phyloP scores from a whole-genome alignment of 2,113 vertebrate species.

The Pachycephala philippinensis region DNA sequence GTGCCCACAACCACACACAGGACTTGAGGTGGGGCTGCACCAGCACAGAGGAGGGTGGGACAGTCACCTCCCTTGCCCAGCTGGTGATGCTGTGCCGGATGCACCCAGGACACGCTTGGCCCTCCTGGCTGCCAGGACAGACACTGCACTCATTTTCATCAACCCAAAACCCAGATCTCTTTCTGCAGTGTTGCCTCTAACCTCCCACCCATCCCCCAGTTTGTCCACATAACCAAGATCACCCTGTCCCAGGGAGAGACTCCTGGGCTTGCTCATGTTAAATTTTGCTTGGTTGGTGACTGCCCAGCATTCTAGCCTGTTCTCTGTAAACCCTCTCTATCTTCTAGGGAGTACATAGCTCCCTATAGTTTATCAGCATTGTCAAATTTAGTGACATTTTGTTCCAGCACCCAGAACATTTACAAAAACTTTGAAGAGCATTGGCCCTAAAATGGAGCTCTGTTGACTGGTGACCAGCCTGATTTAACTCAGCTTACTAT shows the following conservation, averaged over 20 bases:
- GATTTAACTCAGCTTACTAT: not conserved
- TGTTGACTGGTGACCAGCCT: not conserved
- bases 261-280: not conserved
- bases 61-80: too few species aligned
- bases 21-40: too few species aligned
- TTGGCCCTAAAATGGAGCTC: not conserved
- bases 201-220: fast-evolving
- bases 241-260: not conserved
- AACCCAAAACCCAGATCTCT: not conserved
- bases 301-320: not conserved
- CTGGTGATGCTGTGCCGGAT: not conserved
- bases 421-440: not conserved
- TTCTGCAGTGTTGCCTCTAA: not conserved
- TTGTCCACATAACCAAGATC: not conserved
- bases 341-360: not conserved
- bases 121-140: not conserved
- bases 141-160: not conserved
- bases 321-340: not conserved
- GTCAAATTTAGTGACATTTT: not conserved
- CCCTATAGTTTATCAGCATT: not conserved
- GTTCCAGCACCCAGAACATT: not conserved
- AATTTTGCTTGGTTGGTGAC: not conserved
- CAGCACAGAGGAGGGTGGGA: not conserved
- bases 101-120: fast-evolving
- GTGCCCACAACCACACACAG: too few species aligned